These are phyloP conservation scores for Myripristis jacobus DNA, from an alignment of 2,797 vertebrate genomes.

Conservation along the genomic window DNA sequence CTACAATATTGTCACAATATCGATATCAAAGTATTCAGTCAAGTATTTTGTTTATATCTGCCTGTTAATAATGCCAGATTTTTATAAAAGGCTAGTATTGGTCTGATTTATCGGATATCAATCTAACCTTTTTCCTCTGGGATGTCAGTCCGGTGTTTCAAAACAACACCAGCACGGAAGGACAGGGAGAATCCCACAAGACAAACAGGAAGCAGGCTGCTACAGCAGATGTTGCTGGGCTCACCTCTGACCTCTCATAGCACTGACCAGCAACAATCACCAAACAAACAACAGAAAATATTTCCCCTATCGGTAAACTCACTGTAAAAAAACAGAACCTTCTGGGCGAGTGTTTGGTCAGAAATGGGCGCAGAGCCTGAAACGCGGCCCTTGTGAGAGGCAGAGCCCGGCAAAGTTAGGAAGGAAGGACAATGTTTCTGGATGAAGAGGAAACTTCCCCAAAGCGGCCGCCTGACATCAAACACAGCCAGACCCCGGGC, in stretches of 20 bases:
- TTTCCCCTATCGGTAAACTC: not conserved
- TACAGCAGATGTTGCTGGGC: constrained; percentile 40
- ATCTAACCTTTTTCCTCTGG: not conserved
- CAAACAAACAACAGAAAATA: not conserved
- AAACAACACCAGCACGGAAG: constrained; percentile 20
- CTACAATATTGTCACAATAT: no score
- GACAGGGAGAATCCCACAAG: constrained; percentile 41
- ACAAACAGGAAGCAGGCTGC: constrained; percentile 68
- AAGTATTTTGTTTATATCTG: no score
- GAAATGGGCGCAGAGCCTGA: not conserved
- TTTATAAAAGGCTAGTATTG: constrained; percentile 4
- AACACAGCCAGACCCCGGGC: not conserved
- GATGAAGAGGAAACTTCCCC: constrained; percentile 13
- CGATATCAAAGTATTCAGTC: no score
- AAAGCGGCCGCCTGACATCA: not conserved
- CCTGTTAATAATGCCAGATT: not conserved
- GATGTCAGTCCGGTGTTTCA: not conserved
- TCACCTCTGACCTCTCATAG: constrained; percentile 29
- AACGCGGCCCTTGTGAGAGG: not conserved
- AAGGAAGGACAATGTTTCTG: constrained; percentile 10
- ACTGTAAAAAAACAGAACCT: not conserved
- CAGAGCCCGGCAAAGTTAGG: not conserved
- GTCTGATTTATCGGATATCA: not conserved
- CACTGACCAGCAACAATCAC: constrained; percentile 30
- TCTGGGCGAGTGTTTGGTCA: constrained; percentile 11